Conservation (phyloP, 2,888 invertebrate genomes). For the Euplexia lucipara region DNA sequence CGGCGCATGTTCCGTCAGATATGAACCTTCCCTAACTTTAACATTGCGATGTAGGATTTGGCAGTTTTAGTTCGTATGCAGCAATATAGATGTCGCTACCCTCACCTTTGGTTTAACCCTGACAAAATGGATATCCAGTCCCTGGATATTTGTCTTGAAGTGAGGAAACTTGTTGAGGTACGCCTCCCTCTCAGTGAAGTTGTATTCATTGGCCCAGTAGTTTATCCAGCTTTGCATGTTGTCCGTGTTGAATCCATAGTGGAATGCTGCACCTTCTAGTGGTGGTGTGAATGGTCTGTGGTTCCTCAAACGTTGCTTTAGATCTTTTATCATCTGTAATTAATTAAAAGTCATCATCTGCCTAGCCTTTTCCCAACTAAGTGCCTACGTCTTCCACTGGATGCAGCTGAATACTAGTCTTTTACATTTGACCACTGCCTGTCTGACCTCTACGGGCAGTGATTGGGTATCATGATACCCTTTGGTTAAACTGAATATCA, state of each 20-base stretch:
- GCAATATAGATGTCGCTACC: too few species aligned
- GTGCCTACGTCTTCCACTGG: too few species aligned
- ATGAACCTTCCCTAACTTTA: too few species aligned
- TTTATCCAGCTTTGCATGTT: slow-evolving; percentile 92
- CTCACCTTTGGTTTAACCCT: slow-evolving; percentile 88
- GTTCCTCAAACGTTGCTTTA: slow-evolving; percentile 14
- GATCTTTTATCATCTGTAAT: slow-evolving; percentile 26
- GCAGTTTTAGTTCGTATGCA: too few species aligned
- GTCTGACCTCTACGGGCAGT: too few species aligned
- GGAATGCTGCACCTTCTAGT: slow-evolving; percentile 93
- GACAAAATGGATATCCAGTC: slow-evolving; percentile 91
- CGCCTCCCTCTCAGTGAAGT: slow-evolving; percentile 91
- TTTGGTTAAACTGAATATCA: too few species aligned
- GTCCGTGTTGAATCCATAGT: slow-evolving; percentile 95
- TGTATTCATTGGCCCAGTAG: slow-evolving; percentile 95
- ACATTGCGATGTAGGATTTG: too few species aligned
- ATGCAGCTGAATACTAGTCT: too few species aligned
- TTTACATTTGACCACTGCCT: too few species aligned
- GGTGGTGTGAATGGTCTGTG: slow-evolving; percentile 83
- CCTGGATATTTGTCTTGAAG: slow-evolving; percentile 94
- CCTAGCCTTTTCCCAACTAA: too few species aligned
- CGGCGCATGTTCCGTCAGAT: too few species aligned
- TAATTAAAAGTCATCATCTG: background rate
- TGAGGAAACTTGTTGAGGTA: slow-evolving; percentile 94
- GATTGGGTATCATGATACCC: too few species aligned